Evolutionary conservation across 1,140 invertebrate species (phyloP), one percentile per base, ranked within the genome.

Genomic region (Oreohelix idahoensis): DNA sequence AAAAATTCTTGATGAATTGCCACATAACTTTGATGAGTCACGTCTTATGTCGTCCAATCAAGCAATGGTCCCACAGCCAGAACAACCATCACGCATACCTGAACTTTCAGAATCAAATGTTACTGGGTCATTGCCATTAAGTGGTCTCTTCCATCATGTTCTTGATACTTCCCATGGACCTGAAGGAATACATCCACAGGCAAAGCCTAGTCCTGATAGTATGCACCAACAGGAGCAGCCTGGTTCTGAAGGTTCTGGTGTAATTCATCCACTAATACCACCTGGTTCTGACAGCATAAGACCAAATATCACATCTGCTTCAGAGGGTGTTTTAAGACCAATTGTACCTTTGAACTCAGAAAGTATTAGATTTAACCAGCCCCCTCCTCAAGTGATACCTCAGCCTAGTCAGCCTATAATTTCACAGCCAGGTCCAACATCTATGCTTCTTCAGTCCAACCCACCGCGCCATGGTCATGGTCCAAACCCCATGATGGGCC

Each of bases 1-100:
- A 23, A 92, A 93, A 83, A 92, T 92, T 78, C 91, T 95, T 51
- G 93, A 94, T 45, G 91, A 93, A 58, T 79, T 90, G 13, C 87
- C 88, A 13, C 79, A 79, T 32, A 74, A 79, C 29, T 77, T 81
- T 85, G 86, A 86, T 71, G 83, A 81, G 17, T 70, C 84, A 20
- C 69, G 42, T 11, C 63, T 73, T 13, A 49, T 78, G 71, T 63
- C 69, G 2, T 79, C 81, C 69, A 85, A 70, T 79, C 86, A 66
- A 45, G 29, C 63, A 13, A 20, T 53, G 2, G 51, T 32, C 1
- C 29, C 63, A 42, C 88, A 87, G 17, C 80, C 87, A 10, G 75
- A 84, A 36, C 86, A 53, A 49, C 42, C 42, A 8, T 15, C 42
- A 45, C 53, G 26, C 20, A n/a, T 58, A 20, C 23, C 53, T n/a